Conservation (phyloP, 1,140 invertebrate genomes). For the Drosophila serrata region DNA sequence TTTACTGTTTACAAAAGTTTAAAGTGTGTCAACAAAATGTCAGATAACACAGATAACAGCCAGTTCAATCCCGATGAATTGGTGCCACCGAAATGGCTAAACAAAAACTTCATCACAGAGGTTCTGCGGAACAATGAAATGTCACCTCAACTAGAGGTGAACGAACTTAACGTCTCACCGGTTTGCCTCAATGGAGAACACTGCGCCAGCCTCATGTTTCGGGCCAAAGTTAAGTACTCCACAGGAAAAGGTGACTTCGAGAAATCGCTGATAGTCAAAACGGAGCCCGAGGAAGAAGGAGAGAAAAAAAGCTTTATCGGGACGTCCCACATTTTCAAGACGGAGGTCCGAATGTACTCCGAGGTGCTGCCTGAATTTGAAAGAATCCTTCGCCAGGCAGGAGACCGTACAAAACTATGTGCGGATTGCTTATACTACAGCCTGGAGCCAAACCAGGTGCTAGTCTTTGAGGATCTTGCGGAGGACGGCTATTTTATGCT, state of each 20-base stretch:
- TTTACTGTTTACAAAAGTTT: background rate
- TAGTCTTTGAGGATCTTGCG: constrained; percentile 69
- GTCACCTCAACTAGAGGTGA: constrained; percentile 32
- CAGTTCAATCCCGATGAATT: constrained; percentile 65
- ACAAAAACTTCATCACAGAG: constrained; percentile 45
- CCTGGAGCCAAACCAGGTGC: constrained; percentile 49
- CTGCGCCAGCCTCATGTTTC: constrained; percentile 78
- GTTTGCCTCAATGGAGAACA: constrained; percentile 73
- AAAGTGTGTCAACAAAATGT: constrained; percentile 17
- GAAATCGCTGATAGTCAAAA: constrained; percentile 70
- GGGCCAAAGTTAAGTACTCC: constrained; percentile 31
- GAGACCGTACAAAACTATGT: constrained; percentile 49
- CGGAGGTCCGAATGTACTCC: constrained; percentile 69
- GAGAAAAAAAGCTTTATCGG: constrained; percentile 62
- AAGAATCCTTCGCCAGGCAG: constrained; percentile 42
- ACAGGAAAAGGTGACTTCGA: background rate
- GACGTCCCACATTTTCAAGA: constrained; percentile 54
- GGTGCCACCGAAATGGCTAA: constrained; percentile 64
- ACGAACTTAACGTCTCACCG: constrained; percentile 46
- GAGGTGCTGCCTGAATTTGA: constrained; percentile 68
- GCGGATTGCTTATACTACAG: constrained; percentile 52
- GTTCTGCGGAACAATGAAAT: constrained; percentile 44
- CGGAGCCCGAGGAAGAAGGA: constrained; percentile 64
- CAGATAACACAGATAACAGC: constrained; percentile 11
- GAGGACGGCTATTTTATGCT: constrained; percentile 46